Evolutionary conservation across 1,140 invertebrate genomes (phyloP).

Genomic region (Megalopta genalis): DNA sequence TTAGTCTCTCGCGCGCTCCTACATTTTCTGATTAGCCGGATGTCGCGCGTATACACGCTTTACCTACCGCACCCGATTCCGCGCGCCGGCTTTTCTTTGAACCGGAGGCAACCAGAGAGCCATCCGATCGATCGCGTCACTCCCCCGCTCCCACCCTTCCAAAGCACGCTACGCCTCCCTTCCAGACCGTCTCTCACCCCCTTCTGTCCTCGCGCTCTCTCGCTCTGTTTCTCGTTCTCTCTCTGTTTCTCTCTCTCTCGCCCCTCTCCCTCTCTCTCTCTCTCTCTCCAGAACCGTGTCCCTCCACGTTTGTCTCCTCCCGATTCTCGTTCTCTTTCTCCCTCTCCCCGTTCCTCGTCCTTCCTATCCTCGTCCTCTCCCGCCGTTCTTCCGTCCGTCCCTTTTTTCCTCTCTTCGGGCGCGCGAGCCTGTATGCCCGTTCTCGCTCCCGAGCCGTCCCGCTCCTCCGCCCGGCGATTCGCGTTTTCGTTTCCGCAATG

Average conservation of each 20-base stretch:
- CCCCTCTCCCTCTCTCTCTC: not conserved
- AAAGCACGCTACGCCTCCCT: conserved; percentile 19
- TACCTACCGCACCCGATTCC: conserved; percentile 67
- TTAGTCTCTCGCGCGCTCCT: conserved; percentile 78
- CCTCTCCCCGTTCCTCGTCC: not conserved
- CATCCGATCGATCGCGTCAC: conserved; percentile 66
- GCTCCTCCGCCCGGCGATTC: conserved; percentile 55
- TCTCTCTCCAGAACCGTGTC: not conserved
- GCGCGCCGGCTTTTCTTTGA: conserved; percentile 68
- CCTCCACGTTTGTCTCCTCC: not conserved
- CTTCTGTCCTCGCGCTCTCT: not conserved
- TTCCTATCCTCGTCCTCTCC: not conserved
- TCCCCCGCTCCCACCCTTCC: conserved; percentile 42
- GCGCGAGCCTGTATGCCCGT: not conserved
- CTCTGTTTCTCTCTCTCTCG: not conserved
- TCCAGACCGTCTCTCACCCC: conserved; percentile 4
- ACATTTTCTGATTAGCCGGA: conserved; percentile 81
- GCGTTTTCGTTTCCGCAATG: conserved; percentile 65
- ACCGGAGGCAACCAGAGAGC: conserved; percentile 65
- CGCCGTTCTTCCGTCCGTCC: not conserved
- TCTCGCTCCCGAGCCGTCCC: conserved; percentile 36
- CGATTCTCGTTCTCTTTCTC: conserved; percentile 5
- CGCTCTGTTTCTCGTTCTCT: not conserved
- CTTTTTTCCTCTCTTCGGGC: not conserved
- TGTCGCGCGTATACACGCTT: conserved; percentile 76